Evolutionary conservation across 2,888 invertebrate genomes (phyloP).

Genomic region (Odontocolon sp.): DNA sequence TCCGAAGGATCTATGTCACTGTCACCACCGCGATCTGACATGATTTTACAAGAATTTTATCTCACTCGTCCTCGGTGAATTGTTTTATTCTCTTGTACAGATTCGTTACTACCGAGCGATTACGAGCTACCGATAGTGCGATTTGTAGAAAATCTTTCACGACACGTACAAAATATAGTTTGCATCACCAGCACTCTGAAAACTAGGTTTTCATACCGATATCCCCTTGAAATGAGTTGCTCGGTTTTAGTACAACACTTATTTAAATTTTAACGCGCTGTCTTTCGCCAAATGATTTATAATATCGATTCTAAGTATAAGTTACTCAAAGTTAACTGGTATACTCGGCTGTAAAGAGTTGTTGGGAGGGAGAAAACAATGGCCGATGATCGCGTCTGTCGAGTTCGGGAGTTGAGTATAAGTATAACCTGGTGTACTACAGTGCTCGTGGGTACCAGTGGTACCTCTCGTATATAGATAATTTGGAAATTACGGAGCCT

Average conservation of each 20-base stretch:
- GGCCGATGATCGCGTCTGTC: constrained; percentile 42
- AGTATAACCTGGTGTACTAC: constrained; percentile 41
- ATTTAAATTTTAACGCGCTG: background rate
- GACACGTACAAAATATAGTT: background rate
- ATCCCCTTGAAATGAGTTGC: background rate
- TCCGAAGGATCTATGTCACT: constrained; percentile 78
- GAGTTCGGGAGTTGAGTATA: constrained; percentile 36
- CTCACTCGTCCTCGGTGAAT: background rate
- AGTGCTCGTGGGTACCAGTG: constrained; percentile 25
- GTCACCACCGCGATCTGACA: constrained; percentile 76
- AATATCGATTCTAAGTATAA: constrained; percentile 32
- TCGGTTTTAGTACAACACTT: background rate
- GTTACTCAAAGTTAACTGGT: constrained; percentile 3
- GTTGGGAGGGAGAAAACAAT: constrained; percentile 26
- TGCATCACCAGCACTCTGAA: background rate
- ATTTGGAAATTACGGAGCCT: constrained; percentile 64
- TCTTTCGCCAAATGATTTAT: constrained; percentile 4
- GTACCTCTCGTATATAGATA: constrained; percentile 44
- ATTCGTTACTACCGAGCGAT: too few relatives aligned
- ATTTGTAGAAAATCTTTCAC: background rate
- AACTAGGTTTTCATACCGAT: background rate
- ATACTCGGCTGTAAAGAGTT: constrained; percentile 1
- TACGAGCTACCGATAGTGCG: background rate
- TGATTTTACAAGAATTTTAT: constrained; percentile 45
- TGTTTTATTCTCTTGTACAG: background rate